phyloP scores from a whole-genome alignment of 2,113 vertebrate genomes.

The Oreocharis arfaki region DNA sequence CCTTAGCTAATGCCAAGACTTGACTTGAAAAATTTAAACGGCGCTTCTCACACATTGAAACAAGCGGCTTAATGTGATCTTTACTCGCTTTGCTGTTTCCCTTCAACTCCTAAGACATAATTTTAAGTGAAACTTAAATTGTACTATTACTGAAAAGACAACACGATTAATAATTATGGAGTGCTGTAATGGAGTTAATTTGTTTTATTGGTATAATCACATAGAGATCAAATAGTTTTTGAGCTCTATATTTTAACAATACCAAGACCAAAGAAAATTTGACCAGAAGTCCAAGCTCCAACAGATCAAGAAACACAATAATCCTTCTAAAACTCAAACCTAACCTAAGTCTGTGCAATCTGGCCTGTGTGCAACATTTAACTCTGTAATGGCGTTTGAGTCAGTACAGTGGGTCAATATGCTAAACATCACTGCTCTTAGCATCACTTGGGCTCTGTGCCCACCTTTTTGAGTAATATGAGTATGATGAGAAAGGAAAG shows the following conservation, averaged over 20 bases:
- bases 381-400: not conserved
- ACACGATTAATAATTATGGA: not conserved
- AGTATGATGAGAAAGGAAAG: not conserved
- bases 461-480: not conserved
- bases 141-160: not conserved
- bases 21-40: conserved; percentile 19
- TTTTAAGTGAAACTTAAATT: conserved; percentile 5
- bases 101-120: not conserved
- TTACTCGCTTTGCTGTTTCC: not conserved
- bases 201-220: not conserved
- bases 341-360: not conserved
- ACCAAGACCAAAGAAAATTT: not conserved
- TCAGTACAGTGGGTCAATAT: not conserved
- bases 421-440: not conserved
- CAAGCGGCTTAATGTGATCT: not conserved
- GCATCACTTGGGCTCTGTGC: not conserved
- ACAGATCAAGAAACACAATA: not conserved
- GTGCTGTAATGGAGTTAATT: not conserved
- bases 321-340: not conserved
- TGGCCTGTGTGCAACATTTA: not conserved
- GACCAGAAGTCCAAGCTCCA: not conserved
- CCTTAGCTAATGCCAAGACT: conserved; percentile 7
- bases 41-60: not conserved
- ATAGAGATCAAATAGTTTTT: not conserved
- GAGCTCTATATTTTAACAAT: not conserved